Evolutionary conservation across 1,140 invertebrate genomes (phyloP).

Genomic region (Andricus grossulariae): DNA sequence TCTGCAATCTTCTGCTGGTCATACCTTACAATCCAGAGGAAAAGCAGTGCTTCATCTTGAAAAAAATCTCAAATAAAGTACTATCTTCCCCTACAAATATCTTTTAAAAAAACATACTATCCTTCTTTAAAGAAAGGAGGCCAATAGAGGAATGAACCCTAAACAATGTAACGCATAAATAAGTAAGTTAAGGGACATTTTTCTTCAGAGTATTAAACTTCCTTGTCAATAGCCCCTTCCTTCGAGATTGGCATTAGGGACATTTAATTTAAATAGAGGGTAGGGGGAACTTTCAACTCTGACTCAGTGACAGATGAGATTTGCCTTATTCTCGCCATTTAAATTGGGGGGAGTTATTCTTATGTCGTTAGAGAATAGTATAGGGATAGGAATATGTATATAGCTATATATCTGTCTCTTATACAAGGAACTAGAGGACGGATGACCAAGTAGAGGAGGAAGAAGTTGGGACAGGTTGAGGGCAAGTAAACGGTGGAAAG

Average conservation of each 20-base stretch:
- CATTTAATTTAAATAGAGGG: constrained; percentile 29
- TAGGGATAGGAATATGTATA: too few species aligned
- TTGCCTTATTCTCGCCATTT: constrained; percentile 29
- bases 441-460: too few species aligned
- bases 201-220: constrained; percentile 8
- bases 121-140: too few species aligned
- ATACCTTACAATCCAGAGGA: constrained; percentile 5
- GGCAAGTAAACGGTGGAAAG: too few species aligned
- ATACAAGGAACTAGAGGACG: too few species aligned
- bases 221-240: neutral
- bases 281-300: neutral
- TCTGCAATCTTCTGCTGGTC: neutral
- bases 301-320: constrained; percentile 28
- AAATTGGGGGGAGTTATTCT: constrained; percentile 11
- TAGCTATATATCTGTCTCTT: too few species aligned
- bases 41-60: neutral
- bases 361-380: neutral
- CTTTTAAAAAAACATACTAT: too few species aligned
- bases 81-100: too few species aligned
- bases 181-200: neutral
- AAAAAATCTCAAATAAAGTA: too few species aligned
- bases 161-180: too few species aligned
- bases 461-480: too few species aligned
- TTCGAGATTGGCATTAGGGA: neutral
- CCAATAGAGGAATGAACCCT: too few species aligned